Evolutionary conservation across 2,113 vertebrate genomes (phyloP).

Genomic region (Speoplatyrhinus poulsoni): DNA sequence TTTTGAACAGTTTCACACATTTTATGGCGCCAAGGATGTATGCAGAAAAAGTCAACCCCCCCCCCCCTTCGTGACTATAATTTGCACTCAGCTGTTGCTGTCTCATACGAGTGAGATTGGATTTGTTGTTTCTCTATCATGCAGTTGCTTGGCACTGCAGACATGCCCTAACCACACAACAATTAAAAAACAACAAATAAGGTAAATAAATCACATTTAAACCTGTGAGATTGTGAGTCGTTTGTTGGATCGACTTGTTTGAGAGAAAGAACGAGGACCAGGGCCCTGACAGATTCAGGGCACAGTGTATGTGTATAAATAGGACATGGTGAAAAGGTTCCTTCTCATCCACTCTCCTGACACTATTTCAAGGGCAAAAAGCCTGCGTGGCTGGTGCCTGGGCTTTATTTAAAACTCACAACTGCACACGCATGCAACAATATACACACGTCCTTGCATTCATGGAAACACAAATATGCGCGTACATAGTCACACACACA

Average conservation of each 20-base stretch:
- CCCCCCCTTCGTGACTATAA: too few species aligned
- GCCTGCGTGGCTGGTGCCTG: constrained; percentile 13
- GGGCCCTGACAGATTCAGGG: constrained; percentile 67
- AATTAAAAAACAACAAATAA: neutral
- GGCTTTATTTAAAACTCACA: constrained; percentile 31
- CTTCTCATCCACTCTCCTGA: constrained; percentile 40
- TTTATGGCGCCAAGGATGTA: neutral
- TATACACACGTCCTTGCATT: neutral
- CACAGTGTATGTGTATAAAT: constrained; percentile 46
- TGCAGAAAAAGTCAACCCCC: neutral
- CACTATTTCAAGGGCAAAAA: constrained; percentile 53
- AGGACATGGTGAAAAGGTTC: constrained; percentile 51
- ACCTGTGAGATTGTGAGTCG: constrained; percentile 32
- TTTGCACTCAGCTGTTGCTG: neutral
- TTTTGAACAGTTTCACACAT: too few species aligned
- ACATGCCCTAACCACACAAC: constrained; percentile 27
- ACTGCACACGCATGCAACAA: constrained; percentile 1
- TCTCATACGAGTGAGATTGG: constrained; percentile 31
- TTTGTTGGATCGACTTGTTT: constrained; percentile 55
- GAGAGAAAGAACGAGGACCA: constrained; percentile 33
- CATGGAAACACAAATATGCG: constrained; percentile 6
- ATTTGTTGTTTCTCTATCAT: constrained; percentile 36
- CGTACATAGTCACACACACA: constrained; percentile 15
- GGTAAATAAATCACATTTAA: too few species aligned
- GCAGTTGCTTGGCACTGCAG: constrained; percentile 25